Conservation (phyloP, 2,797 vertebrate genomes). For the Pangasius larnaudii region DNA sequence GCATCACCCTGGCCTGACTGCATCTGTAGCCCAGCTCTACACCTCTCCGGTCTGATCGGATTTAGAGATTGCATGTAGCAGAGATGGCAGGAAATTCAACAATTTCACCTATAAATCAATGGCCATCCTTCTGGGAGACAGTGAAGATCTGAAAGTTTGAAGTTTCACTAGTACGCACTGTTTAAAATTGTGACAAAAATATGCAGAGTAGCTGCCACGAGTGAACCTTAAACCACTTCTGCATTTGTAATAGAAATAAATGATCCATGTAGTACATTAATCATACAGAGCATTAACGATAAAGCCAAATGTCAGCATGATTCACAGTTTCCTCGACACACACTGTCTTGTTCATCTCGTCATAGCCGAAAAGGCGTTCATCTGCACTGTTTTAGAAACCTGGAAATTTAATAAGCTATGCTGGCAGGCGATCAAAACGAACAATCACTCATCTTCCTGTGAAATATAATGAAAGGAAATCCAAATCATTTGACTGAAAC, state of each 20-base stretch:
- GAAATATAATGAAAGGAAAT: conserved; percentile 20
- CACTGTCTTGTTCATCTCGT: conserved; percentile 18
- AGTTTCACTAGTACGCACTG: background rate
- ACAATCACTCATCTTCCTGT: conserved; percentile 17
- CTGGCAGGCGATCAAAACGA: conserved; percentile 10
- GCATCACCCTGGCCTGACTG: conserved; percentile 35
- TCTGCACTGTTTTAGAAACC: conserved; percentile 13
- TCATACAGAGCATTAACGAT: conserved; percentile 28
- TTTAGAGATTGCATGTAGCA: conserved; percentile 5
- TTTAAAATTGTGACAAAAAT: background rate
- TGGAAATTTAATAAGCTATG: conserved; percentile 12
- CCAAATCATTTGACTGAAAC: conserved; percentile 1
- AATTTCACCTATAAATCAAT: conserved; percentile 15
- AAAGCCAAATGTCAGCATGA: conserved; percentile 41
- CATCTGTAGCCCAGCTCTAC: conserved; percentile 3
- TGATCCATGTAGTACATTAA: conserved; percentile 33
- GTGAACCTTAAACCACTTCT: conserved; percentile 13
- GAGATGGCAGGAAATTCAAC: background rate
- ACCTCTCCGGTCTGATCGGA: background rate
- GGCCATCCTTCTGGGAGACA: background rate
- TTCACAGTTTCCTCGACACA: conserved; percentile 11
- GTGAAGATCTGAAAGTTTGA: background rate
- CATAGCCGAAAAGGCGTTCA: background rate
- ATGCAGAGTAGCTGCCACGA: background rate
- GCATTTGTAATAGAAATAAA: conserved; percentile 35